phyloP scores from a whole-genome alignment of 2,113 vertebrate species.

The Mugil cephalus region DNA sequence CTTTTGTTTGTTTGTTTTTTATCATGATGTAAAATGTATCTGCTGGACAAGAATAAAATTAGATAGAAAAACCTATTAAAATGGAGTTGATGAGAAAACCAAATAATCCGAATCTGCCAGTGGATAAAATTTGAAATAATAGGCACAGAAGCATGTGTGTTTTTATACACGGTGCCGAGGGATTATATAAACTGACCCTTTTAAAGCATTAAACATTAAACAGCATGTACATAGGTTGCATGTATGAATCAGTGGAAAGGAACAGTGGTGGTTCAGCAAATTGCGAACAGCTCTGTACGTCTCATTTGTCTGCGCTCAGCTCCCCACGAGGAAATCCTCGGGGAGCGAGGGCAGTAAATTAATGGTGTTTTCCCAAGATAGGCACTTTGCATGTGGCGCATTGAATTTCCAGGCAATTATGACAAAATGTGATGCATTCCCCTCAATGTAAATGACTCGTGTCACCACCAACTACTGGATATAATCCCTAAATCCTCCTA shows the following conservation, averaged over 20 bases:
- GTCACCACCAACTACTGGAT: constrained; percentile 21
- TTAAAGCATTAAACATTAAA: too few species aligned
- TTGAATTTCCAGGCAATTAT: constrained; percentile 46
- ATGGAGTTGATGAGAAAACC: constrained; percentile 1
- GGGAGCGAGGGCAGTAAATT: constrained; percentile 31
- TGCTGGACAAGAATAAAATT: too few species aligned
- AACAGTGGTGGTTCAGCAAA: background rate
- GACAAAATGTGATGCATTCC: constrained; percentile 51
- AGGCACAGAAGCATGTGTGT: too few species aligned
- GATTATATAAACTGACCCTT: too few species aligned
- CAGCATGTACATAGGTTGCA: background rate
- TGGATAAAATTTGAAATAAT: too few species aligned
- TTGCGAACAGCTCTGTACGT: constrained; percentile 8
- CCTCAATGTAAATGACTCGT: constrained; percentile 43
- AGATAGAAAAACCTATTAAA: background rate
- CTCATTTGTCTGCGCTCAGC: constrained; percentile 35
- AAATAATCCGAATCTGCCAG: too few species aligned
- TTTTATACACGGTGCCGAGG: too few species aligned
- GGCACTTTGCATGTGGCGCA: constrained; percentile 15
- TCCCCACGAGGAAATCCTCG: constrained; percentile 3
- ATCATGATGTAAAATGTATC: too few species aligned
- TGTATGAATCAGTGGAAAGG: background rate
- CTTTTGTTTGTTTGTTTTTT: too few species aligned
- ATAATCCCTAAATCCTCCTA: constrained; percentile 70
- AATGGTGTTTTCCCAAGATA: constrained; percentile 51